These are phyloP conservation scores for Scomber colias DNA, from an alignment of 2,113 vertebrate genomes.

Conservation along the genomic window DNA sequence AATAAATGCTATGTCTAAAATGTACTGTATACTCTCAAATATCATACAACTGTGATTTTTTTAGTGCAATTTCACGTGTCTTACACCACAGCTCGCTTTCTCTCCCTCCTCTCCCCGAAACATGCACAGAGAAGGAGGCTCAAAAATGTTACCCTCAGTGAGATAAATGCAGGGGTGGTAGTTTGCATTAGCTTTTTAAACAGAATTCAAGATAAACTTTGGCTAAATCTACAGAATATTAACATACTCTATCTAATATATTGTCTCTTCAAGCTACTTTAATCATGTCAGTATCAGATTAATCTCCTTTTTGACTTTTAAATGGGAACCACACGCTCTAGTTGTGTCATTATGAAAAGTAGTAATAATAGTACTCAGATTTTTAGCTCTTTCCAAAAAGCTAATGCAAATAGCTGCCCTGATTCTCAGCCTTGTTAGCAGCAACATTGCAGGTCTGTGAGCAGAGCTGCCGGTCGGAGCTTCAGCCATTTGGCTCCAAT, in stretches of 20 bases:
- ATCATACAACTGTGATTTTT: slow-evolving; percentile 69
- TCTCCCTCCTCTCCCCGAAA: slow-evolving; percentile 22
- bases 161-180: slow-evolving; percentile 7
- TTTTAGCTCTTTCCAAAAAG: slow-evolving; percentile 3
- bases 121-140: slow-evolving; percentile 33
- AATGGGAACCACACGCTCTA: neutral
- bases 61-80: slow-evolving; percentile 80
- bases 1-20: slow-evolving; percentile 72
- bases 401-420: slow-evolving; percentile 13
- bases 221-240: neutral
- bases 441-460: neutral
- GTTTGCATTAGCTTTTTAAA: slow-evolving; percentile 17
- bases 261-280: neutral
- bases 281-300: neutral
- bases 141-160: slow-evolving; percentile 23
- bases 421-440: slow-evolving; percentile 3
- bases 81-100: slow-evolving; percentile 55
- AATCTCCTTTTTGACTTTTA: neutral
- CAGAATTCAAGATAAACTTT: neutral
- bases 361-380: neutral
- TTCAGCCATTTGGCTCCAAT: neutral
- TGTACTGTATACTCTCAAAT: slow-evolving; percentile 67
- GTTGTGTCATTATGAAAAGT: neutral
- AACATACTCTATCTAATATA: neutral
- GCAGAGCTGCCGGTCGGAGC: neutral